Base-by-base conservation (phyloP, 2,113 vertebrate species). In the Lasiurus borealis region DNA sequence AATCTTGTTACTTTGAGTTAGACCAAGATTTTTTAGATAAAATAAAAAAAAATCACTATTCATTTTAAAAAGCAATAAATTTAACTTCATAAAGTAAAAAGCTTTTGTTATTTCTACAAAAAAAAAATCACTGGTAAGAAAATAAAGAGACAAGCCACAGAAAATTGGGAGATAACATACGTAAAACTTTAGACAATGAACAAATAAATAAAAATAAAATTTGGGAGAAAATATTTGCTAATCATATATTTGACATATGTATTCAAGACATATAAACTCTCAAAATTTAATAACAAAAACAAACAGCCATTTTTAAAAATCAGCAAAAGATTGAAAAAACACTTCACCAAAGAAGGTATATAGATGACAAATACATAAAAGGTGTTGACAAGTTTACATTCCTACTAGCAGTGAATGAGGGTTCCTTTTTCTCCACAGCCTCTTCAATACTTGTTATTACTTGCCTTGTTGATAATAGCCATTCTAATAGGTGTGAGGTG, bases 1-100 rank as follows among this genome's bases (percentile, higher is more conserved):
- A 86, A 87, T 82, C 5, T 50, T 59, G 18, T 27, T 7, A 59
- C n/a, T 12, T 77, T 69, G 1, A 71, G 14, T 78, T 90, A 77
- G 25, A 82, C 27, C 29, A 75, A 91, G 73, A 29, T 66, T 73
- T 85, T 10, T 91, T 54, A 90, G 27, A 73, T 86, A 81, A 91
- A 87, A 73, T 15, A 40, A 16, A 46, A 66, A 91, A 66, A 95
- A 71, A 72, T 11, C n/a, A 71, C 13, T 48, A 64, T 57, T 3
- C 62, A 52, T 50, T 73, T 13, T 29, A 25, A 75, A 81, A 81
- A 25, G 16, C 23, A 16, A 72, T 48, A 52, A 64, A 93, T 23
- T 82, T 25, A 8, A 85, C 15, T 68, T 91, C 4, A 54, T 89
- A 52, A 78, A 88, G 78, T 91, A 23, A 66, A 72, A 84, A 91